Evolutionary conservation across 2,888 invertebrate genomes (phyloP).

Genomic region (Opisthograptis luteolata): DNA sequence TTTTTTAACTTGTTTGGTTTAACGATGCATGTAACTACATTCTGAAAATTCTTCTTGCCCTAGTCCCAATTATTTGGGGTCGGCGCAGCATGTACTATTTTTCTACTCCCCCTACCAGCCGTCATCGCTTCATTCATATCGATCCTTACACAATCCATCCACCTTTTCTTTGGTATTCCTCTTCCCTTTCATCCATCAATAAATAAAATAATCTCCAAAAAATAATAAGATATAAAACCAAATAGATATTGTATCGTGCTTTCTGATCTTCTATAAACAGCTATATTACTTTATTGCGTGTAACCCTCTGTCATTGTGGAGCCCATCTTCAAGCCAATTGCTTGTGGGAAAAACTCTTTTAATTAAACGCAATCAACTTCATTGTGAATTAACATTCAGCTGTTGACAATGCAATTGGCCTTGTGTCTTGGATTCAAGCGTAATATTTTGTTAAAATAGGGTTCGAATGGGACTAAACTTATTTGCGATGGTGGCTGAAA

Average conservation of each 20-base stretch:
- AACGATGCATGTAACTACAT: no score
- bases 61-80: no score
- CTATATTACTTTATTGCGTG: constrained; percentile 45
- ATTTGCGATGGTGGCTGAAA: no score
- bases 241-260: constrained; percentile 22
- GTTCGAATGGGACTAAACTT: no score
- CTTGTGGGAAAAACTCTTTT: constrained; percentile 53
- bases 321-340: constrained; percentile 40
- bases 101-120: no score
- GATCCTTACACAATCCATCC: no score
- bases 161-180: no score
- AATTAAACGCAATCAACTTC: constrained; percentile 52
- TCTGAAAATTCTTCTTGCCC: no score
- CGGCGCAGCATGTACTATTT: no score
- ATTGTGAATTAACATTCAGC: constrained; percentile 39
- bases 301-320: constrained; percentile 37
- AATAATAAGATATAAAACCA: not conserved
- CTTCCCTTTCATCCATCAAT: not conserved
- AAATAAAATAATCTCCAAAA: not conserved
- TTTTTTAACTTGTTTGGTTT: no score
- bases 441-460: no score
- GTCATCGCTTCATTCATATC: no score
- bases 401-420: constrained; percentile 36
- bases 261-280: constrained; percentile 25
- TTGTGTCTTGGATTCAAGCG: constrained; percentile 20